Conservation (phyloP, 2,113 vertebrate genomes). For the Columba livia region DNA sequence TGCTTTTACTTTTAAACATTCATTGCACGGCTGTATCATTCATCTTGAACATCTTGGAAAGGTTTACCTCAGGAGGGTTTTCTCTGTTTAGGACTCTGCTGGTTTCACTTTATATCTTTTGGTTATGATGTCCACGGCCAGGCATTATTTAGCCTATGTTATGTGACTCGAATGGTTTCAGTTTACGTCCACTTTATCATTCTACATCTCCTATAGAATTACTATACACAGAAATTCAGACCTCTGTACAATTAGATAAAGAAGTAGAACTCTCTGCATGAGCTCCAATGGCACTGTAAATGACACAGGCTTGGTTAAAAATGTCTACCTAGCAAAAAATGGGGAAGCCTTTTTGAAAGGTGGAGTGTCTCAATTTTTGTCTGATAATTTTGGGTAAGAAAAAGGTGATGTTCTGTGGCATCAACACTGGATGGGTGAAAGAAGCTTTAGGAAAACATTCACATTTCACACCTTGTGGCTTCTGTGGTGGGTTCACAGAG, state of each 20-base stretch:
- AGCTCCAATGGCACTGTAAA: background rate
- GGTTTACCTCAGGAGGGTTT: background rate
- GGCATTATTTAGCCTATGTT: background rate
- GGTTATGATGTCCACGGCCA: background rate
- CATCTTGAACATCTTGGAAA: background rate
- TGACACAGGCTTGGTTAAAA: background rate
- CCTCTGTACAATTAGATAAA: background rate
- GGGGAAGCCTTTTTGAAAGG: background rate
- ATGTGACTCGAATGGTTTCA: background rate
- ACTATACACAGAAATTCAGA: background rate
- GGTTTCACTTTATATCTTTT: background rate
- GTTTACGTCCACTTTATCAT: conserved; percentile 4
- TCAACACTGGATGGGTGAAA: background rate
- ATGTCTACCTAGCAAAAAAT: background rate
- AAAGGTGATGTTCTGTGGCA: background rate
- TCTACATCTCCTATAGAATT: background rate
- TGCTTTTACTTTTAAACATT: background rate
- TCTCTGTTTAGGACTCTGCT: background rate
- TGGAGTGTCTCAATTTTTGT: background rate
- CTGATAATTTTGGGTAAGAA: background rate
- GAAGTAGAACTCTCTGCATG: background rate
- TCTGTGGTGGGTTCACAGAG: background rate
- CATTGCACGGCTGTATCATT: background rate
- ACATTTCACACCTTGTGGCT: background rate
- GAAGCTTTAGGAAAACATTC: background rate